phyloP scores from a whole-genome alignment of 2,797 vertebrate genomes.

The Macrochelys suwanniensis region DNA sequence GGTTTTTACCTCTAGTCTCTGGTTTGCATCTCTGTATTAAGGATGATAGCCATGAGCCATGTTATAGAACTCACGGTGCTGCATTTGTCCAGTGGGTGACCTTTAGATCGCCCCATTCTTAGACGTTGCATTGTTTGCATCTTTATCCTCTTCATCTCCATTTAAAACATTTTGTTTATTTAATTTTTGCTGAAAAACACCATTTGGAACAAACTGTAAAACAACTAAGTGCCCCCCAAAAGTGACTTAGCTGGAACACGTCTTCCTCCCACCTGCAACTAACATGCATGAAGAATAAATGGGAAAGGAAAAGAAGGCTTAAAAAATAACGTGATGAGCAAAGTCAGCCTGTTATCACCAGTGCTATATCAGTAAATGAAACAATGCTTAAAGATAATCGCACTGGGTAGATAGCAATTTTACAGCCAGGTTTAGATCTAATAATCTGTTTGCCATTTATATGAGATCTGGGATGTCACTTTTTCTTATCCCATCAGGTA shows the following conservation, averaged over 20 bases:
- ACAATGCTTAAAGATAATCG: slow-evolving; percentile 71
- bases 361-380: slow-evolving; percentile 66
- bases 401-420: slow-evolving; percentile 65
- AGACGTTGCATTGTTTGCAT: background rate
- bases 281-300: slow-evolving; percentile 24
- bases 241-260: slow-evolving; percentile 31
- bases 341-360: slow-evolving; percentile 70
- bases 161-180: slow-evolving; percentile 32
- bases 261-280: slow-evolving; percentile 41
- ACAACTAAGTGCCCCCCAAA: background rate
- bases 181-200: background rate
- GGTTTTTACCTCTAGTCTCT: background rate
- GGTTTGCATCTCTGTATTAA: background rate
- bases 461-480: slow-evolving; percentile 62
- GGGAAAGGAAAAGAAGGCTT: slow-evolving; percentile 35
- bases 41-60: slow-evolving; percentile 7
- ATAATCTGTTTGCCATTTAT: slow-evolving; percentile 60
- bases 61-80: background rate
- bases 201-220: slow-evolving; percentile 21
- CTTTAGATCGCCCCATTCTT: background rate
- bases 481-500: background rate
- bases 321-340: slow-evolving; percentile 54
- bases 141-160: slow-evolving; percentile 27
- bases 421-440: slow-evolving; percentile 71
- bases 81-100: slow-evolving; percentile 8